Evolutionary conservation across 1,140 invertebrate genomes (phyloP), one percentile per base, ranked within the genome.

Genomic region (Leucophenga varia): DNA sequence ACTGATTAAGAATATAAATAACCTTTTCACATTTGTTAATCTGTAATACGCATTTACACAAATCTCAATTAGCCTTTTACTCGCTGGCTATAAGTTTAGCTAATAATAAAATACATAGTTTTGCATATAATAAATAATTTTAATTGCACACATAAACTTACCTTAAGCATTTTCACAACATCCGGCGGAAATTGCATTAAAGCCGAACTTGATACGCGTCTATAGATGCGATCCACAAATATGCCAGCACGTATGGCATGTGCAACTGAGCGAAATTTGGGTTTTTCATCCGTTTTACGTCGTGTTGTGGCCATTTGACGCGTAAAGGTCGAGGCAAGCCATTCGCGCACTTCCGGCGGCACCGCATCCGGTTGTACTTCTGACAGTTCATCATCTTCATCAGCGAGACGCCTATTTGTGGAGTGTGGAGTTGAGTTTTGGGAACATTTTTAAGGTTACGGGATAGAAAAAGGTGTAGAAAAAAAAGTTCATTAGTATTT

Each of bases 261-360:
- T n/a, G 95, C 95, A 43, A 98, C 95, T 34, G 92, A 93, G 41
- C 91, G 84, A 78, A 97, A 97, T 77, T 89, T 88, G 13, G 87
- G 87, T 65, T 90, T 90, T 71, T 88, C 88, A 70, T 89, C 90
- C 28, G 80, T 85, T 72, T 82, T 86, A 65, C 82, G 82, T 51
- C 83, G 84, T 36, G 83, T 84, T 43, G 85, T 89, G 45, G 83
- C 91, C 76, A 88, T 74, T 73, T 94, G 91, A 48, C 93, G 82
- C 1, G 95, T 98, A 78, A 98, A 98, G n/a, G 95, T 98, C 32
- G 94, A 91, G 14, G 95, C 93, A 61, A 98, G 75, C 95, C 95
- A 98, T 77, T 97, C 93, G 48, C 95, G 83, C 5, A 97, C 95
- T 78, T 97, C 93, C 35, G 86, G 92, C 20, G 94, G 94, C 20